Evolutionary conservation across 1,140 invertebrate species (phyloP), one percentile per base, ranked within the genome.

Genomic region (Bombus superbus): DNA sequence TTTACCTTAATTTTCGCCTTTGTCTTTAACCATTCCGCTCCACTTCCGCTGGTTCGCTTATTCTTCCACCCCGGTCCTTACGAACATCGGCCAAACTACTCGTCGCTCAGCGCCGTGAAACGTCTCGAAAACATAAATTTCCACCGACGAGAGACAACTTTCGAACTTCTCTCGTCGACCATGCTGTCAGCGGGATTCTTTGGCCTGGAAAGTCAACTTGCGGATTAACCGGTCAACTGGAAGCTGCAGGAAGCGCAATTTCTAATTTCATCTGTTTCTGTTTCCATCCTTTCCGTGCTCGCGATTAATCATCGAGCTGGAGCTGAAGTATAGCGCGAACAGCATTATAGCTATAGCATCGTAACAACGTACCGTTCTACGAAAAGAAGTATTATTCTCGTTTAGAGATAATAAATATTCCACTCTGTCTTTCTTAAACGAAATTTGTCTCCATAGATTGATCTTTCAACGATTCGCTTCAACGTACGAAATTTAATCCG

Each of bases 61-160:
- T 57, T 74, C 81, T 32, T 15, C 53, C 32, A 66, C 68, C 76
- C 59, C 88, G 85, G 83, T 86, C 86, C 88, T 89, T 32, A 59
- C 79, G 57, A 73, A 76, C 85, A 68, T 28, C 62, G 81, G 76
- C 81, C 76, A 32, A 57, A 85, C 86, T 85, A 85, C 88, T 89
- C 77, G 77, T 89, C 82, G 88, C 85, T 88, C 83, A 72, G 35
- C 44, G 40, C 32, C 53, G 59, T 53, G 47, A 81, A 77, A 73
- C 81, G 47, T 88, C 78, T 77, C 73, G 77, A 86, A 89, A 89
- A 89, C 73, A 82, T 79, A 86, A 88, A 89, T 88, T 86, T 82
- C 79, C 59, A 64, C 71, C 57, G 79, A 78, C 79, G 71, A 64
- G 62, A 47, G 15, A 66, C 85, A 87, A 83, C 85, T 88, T 87